A percentile compares a stretch with the other conserved stretches of the same genome.
These are phyloP conservation scores for Colostygia pectinataria DNA, from an alignment of 2,888 invertebrate species.

Conservation along the genomic window DNA sequence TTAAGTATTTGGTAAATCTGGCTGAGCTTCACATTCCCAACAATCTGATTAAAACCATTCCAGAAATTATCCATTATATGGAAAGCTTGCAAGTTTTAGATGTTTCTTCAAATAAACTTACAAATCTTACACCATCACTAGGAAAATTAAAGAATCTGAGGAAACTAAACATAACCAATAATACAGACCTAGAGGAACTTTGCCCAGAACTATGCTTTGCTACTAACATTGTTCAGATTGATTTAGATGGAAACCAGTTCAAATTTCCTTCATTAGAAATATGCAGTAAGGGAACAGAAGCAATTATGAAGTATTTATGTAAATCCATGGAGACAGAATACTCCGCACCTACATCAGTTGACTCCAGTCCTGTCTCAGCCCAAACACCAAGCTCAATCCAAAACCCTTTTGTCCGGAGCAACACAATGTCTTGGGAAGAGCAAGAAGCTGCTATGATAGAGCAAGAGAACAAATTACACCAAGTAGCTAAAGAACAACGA, in stretches of 20 bases:
- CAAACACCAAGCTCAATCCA: constrained; percentile 56
- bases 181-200: constrained; percentile 82
- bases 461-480: constrained; percentile 86
- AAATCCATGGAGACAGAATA: constrained; percentile 75
- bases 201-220: constrained; percentile 86
- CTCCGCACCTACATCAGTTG: constrained; percentile 59
- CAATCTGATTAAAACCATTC: constrained; percentile 87
- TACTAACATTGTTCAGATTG: constrained; percentile 83
- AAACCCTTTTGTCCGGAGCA: constrained; percentile 61
- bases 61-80: constrained; percentile 86
- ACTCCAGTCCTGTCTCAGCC: constrained; percentile 52
- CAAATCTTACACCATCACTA: constrained; percentile 84
- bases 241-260: constrained; percentile 84
- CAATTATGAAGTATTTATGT: constrained; percentile 86
- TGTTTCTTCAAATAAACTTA: constrained; percentile 87
- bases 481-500: constrained; percentile 84
- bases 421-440: constrained; percentile 79
- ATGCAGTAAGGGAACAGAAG: constrained; percentile 81
- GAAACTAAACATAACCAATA: constrained; percentile 84
- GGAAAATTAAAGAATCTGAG: constrained; percentile 85
- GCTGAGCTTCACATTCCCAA: constrained; percentile 89
- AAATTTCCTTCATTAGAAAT: constrained; percentile 86
- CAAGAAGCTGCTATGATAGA: constrained; percentile 85
- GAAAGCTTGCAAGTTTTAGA: constrained; percentile 86
- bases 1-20: constrained; percentile 85